Percentiles rank a stretch among this genome's conserved stretches.
phyloP scores from a whole-genome alignment of 1,140 invertebrate species.

The Fopius arisanus region DNA sequence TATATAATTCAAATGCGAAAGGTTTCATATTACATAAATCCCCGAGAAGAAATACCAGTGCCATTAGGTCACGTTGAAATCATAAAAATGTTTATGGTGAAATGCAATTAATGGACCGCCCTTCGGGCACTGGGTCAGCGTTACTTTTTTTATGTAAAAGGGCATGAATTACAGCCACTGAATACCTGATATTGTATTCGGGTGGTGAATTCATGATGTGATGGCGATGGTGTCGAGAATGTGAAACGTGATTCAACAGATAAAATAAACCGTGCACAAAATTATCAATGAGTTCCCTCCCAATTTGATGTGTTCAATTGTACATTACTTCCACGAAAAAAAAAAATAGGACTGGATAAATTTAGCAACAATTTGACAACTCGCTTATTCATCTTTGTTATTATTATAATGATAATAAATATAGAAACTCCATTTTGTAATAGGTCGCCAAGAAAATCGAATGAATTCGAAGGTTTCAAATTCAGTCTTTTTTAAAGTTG shows the following conservation, averaged over 20 bases:
- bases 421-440: too few species aligned
- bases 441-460: too few species aligned
- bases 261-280: background rate
- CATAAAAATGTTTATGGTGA: background rate
- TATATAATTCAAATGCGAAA: too few species aligned
- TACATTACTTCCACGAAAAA: background rate
- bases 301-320: background rate
- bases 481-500: too few species aligned
- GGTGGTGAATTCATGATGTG: background rate
- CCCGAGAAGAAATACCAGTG: too few species aligned
- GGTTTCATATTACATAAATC: background rate
- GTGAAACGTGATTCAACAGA: slow-evolving; percentile 2
- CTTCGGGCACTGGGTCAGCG: background rate
- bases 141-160: background rate
- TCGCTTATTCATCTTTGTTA: too few species aligned
- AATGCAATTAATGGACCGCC: background rate
- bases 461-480: too few species aligned
- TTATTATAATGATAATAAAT: too few species aligned
- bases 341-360: too few species aligned
- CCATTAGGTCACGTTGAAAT: too few species aligned
- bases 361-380: too few species aligned
- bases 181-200: background rate
- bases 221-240: background rate
- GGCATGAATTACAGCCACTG: background rate
- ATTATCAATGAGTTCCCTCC: background rate